Evolutionary conservation across 2,888 invertebrate genomes (phyloP).

Genomic region (Rhodophaea formosa): DNA sequence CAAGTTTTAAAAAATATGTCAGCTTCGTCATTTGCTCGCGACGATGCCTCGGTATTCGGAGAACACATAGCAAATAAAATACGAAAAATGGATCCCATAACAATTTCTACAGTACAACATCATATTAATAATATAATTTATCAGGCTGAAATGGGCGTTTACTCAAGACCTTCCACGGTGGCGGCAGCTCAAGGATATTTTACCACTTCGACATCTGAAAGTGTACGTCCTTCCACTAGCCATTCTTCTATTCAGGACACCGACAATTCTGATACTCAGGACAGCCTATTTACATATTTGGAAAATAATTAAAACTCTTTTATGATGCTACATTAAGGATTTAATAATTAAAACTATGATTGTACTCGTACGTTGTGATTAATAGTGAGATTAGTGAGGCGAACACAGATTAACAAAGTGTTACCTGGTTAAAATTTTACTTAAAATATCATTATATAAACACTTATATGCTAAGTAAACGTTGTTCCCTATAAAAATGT

Average conservation of each 20-base stretch:
- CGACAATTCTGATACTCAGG: conserved; percentile 10
- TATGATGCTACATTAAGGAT: too few species aligned
- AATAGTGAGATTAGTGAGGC: neutral
- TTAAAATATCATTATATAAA: neutral
- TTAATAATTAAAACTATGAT: neutral
- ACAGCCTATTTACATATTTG: conserved; percentile 10
- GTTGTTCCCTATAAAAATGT: conserved; percentile 3
- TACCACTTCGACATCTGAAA: conserved; percentile 1
- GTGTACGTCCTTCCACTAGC: neutral
- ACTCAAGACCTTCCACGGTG: neutral
- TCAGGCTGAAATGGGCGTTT: neutral
- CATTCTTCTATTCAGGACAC: neutral
- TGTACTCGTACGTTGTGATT: neutral
- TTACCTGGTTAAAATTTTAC: too few species aligned
- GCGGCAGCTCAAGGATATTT: neutral
- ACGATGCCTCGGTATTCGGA: conserved; percentile 18
- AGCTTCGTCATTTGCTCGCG: conserved; percentile 4
- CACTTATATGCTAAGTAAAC: neutral
- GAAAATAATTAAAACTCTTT: neutral
- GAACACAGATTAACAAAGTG: too few species aligned
- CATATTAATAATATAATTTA: conserved; percentile 4
- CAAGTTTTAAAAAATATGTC: conserved; percentile 17
- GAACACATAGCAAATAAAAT: conserved; percentile 21
- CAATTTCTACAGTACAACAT: conserved; percentile 21
- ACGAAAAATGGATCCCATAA: conserved; percentile 23